These are phyloP conservation scores for Arvicanthis niloticus DNA, from an alignment of 2,113 vertebrate genomes.

Conservation along the genomic window DNA sequence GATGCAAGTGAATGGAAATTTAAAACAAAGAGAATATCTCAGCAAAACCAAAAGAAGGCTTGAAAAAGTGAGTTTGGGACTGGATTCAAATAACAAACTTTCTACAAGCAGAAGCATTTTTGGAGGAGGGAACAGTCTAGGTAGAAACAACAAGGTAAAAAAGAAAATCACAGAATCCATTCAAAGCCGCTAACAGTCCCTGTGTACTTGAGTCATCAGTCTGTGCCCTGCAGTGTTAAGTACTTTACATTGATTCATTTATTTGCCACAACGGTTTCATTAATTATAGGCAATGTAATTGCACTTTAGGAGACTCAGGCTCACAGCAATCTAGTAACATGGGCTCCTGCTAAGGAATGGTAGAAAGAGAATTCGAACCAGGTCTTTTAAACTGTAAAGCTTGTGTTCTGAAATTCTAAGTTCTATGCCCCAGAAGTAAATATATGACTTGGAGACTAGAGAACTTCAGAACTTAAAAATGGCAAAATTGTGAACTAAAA, in stretches of 20 bases:
- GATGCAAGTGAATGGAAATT: not conserved
- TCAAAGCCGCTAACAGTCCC: not conserved
- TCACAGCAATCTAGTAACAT: conserved; percentile 37
- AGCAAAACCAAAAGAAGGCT: not conserved
- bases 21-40: not conserved
- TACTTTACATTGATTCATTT: not conserved
- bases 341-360: not conserved
- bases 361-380: conserved; percentile 20
- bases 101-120: not conserved
- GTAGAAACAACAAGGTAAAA: conserved; percentile 33
- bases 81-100: conserved; percentile 15
- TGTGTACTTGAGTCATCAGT: not conserved
- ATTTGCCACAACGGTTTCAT: not conserved
- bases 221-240: not conserved
- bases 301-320: not conserved
- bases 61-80: not conserved
- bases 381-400: not conserved
- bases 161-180: conserved; percentile 4
- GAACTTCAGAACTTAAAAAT: conserved; percentile 31
- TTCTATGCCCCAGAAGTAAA: conserved; percentile 41
- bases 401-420: not conserved
- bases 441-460: not conserved
- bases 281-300: conserved; percentile 3
- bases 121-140: not conserved
- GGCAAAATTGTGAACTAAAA: conserved; percentile 19